Evolutionary conservation across 2,888 invertebrate genomes (phyloP).

Genomic region (Pterobdella sp.): DNA sequence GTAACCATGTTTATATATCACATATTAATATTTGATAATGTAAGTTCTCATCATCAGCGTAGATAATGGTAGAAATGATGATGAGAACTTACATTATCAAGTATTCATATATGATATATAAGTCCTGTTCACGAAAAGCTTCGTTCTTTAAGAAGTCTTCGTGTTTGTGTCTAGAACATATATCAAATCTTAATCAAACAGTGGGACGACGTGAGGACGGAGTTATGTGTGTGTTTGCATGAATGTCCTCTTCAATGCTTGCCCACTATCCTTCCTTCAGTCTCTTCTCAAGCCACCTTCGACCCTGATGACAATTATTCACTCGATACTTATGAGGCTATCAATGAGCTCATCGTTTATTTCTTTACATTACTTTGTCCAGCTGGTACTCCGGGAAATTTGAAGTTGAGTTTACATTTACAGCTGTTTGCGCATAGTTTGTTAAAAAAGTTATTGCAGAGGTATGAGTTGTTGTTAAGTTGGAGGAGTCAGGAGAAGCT

Average conservation of each 20-base stretch:
- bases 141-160: too few relatives aligned
- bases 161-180: too few relatives aligned
- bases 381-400: neutral
- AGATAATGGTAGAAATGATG: too few relatives aligned
- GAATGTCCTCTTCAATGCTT: neutral
- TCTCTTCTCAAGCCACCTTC: constrained; percentile 5
- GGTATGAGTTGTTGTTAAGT: neutral
- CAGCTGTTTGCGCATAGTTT: neutral
- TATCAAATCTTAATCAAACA: too few relatives aligned
- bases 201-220: neutral
- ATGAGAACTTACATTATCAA: too few relatives aligned
- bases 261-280: neutral
- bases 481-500: neutral
- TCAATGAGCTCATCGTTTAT: neutral
- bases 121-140: too few relatives aligned
- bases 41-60: too few relatives aligned
- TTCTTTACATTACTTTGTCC: neutral
- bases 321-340: neutral
- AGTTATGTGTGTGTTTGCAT: neutral
- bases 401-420: neutral
- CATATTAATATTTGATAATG: too few relatives aligned
- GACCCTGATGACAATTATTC: neutral
- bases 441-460: neutral
- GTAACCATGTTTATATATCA: too few relatives aligned
- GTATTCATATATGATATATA: too few relatives aligned